A percentile compares a stretch with the other conserved stretches of the same genome.
phyloP scores from a whole-genome alignment of 2,888 invertebrate genomes.

The Smittia aterrima region DNA sequence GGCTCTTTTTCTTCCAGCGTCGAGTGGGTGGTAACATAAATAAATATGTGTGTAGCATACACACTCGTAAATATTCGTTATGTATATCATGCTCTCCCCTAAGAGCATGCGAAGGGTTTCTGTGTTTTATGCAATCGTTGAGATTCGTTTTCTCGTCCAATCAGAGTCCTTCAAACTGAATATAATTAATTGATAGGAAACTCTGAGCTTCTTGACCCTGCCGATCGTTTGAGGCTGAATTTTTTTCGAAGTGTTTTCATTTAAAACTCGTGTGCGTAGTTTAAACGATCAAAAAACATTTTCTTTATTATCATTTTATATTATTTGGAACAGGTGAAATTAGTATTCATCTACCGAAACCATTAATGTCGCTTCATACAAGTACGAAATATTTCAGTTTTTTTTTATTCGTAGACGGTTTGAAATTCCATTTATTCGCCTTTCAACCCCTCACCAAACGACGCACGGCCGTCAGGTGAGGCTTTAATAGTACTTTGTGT shows the following conservation, averaged over 20 bases:
- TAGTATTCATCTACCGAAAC: conserved; percentile 37
- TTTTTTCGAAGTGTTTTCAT: not conserved
- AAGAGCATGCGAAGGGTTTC: not conserved
- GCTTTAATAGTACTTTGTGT: conserved; percentile 1
- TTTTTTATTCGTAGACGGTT: not conserved
- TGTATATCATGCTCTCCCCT: conserved; percentile 11
- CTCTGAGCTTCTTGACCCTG: not conserved
- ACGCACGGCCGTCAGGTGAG: conserved; percentile 2
- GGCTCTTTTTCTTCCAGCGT: not conserved
- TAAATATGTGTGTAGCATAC: not conserved
- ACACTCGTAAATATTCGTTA: not conserved
- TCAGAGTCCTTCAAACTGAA: conserved; percentile 35
- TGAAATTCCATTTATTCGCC: not conserved
- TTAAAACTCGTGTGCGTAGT: not conserved
- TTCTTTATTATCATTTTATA: not conserved
- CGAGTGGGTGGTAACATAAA: conserved; percentile 24
- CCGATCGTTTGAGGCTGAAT: not conserved
- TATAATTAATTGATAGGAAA: not conserved
- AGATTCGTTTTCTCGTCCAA: conserved; percentile 7
- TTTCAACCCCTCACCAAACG: conserved; percentile 6
- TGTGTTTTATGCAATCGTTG: not conserved
- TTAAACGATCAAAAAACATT: not conserved
- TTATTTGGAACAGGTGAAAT: conserved; percentile 32
- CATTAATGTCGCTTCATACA: conserved; percentile 26
- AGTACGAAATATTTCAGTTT: not conserved